Base-by-base conservation (phyloP, 2,797 vertebrate species). In the Pelodytes ibericus region DNA sequence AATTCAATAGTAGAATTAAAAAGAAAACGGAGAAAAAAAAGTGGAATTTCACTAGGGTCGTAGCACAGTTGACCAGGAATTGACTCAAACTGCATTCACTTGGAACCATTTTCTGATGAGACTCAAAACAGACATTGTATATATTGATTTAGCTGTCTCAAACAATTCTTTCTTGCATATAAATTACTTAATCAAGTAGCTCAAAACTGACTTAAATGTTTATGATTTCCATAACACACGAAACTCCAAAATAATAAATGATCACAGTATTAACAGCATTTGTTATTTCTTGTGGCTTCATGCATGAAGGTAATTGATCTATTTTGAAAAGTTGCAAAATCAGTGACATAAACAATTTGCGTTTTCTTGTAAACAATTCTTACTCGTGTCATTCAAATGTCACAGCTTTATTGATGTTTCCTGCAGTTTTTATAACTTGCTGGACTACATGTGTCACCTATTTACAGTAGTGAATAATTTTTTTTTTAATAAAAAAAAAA, bases 61-160 rank as follows among this genome's bases (percentile, higher is more conserved):
- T n/a, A 51, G 39, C 51, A 36, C 61, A 39, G 62, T 22, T 59
- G 22, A 65, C 60, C 61, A 60, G 27, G 49, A 77, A 59, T 39
- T 66, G 61, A 30, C 68, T 60, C 5, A 16, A 16, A 63, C 29
- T 77, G 60, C 68, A 77, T 57, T 71, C 22, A 57, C 57, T 77
- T 66, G 39, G 39, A 67, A 60, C 62, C 41, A 58, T 59, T 77
- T 66, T 66, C 53, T 49, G 68, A 71, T 66, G 51, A 72, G 29
- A 62, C 39, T 60, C 53, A 72, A 53, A 60, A 7, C 53, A 60
- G 62, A 72, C 69, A 78, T 72, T 41, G 61, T 78, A 41, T 72
- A 57, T 67, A 67, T 72, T 61, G 69, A 78, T 78, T 59, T 53
- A 66, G 16, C 53, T 72, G 69, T 56, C 74, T 59, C 65, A 62